phyloP scores from a whole-genome alignment of 1,140 invertebrate species.

The Dendroctonus ponderosae region DNA sequence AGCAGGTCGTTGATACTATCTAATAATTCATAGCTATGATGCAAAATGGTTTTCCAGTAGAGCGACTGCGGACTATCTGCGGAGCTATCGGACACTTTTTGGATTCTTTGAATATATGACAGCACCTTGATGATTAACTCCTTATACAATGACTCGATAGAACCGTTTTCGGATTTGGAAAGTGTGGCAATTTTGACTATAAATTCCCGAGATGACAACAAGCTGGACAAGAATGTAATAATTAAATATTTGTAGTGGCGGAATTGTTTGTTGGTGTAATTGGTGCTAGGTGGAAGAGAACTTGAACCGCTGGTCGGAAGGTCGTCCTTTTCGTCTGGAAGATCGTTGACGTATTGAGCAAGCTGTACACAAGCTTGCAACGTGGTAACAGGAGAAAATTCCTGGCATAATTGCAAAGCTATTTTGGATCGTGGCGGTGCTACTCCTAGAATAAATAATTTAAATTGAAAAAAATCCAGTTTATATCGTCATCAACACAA shows the following conservation, averaged over 20 bases:
- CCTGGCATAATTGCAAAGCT: constrained; percentile 61
- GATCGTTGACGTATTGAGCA: constrained; percentile 61
- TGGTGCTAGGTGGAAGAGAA: constrained; percentile 58
- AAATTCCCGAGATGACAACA: constrained; percentile 67
- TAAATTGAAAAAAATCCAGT: background rate
- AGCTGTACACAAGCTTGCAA: constrained; percentile 67
- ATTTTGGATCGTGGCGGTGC: constrained; percentile 53
- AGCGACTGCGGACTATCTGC: constrained; percentile 60
- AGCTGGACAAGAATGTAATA: constrained; percentile 66
- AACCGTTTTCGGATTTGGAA: constrained; percentile 52
- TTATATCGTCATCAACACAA: background rate
- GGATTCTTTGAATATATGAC: constrained; percentile 64
- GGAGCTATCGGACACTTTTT: constrained; percentile 57
- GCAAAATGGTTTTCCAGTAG: constrained; percentile 77
- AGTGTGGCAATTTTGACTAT: constrained; percentile 60
- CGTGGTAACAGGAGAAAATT: constrained; percentile 64
- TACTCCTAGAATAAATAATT: constrained; percentile 1
- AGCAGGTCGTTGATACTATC: constrained; percentile 76
- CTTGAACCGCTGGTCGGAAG: constrained; percentile 14
- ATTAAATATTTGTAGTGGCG: constrained; percentile 79
- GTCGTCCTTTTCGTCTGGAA: constrained; percentile 66
- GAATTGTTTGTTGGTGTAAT: constrained; percentile 65
- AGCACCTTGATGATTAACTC: constrained; percentile 67
- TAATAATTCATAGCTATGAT: constrained; percentile 74
- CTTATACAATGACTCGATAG: constrained; percentile 63